Evolutionary conservation across 2,113 vertebrate species (phyloP).

Genomic region (Chunga burmeisteri): DNA sequence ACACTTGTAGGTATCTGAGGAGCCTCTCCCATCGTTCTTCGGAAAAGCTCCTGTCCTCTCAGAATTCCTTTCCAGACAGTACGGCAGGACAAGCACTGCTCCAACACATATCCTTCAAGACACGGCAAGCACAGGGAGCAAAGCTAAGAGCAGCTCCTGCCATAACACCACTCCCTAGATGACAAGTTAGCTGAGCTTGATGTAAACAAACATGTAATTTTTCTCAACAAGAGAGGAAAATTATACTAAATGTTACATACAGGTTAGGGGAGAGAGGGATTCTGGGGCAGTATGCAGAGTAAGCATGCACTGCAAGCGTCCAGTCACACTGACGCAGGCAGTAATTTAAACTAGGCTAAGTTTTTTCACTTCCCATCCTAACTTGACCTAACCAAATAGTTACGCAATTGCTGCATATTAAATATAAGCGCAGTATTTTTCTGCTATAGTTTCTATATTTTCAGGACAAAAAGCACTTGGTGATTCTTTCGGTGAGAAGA

Average conservation of each 20-base stretch:
- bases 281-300: not conserved
- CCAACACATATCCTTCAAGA: not conserved
- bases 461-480: not conserved
- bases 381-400: not conserved
- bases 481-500: not conserved
- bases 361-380: not conserved
- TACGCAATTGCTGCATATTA: fast-evolving
- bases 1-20: not conserved
- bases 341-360: not conserved
- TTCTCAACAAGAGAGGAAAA: not conserved
- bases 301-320: not conserved
- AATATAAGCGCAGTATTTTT: not conserved
- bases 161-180: not conserved
- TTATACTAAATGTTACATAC: fast-evolving
- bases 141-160: not conserved
- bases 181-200: not conserved
- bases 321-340: not conserved
- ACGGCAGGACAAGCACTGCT: not conserved
- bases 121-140: not conserved
- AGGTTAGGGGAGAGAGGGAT: not conserved
- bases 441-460: not conserved
- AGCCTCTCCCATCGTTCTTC: not conserved
- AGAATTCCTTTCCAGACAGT: not conserved
- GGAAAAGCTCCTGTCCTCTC: not conserved
- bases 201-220: not conserved